phyloP scores from a whole-genome alignment of 2,888 invertebrate genomes.

The Clivina fossor region DNA sequence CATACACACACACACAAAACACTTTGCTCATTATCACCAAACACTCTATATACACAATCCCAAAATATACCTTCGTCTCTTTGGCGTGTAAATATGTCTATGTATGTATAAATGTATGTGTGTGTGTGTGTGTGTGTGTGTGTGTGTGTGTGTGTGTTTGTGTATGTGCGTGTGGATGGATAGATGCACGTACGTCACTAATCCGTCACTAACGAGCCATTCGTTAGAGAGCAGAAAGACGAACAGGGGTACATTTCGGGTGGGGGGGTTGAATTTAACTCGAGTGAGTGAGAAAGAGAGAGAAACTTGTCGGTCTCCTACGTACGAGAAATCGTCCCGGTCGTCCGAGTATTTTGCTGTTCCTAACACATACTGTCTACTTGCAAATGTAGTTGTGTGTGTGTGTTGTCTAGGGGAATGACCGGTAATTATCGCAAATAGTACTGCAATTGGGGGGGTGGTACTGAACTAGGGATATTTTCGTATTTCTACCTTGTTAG shows the following conservation, averaged over 20 bases:
- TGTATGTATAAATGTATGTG: neutral
- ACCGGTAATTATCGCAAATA: conserved; percentile 23
- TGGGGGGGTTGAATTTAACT: neutral
- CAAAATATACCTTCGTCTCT: neutral
- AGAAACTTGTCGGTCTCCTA: conserved; percentile 24
- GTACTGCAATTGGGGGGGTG: too few relatives aligned
- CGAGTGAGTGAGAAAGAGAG: conserved; percentile 10
- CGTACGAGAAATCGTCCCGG: conserved; percentile 18
- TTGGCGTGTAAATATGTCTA: neutral
- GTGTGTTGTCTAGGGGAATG: too few relatives aligned
- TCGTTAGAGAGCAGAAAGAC: too few relatives aligned
- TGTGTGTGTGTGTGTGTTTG: too few relatives aligned
- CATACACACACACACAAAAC: too few relatives aligned
- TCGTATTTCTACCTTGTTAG: too few relatives aligned
- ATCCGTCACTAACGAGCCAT: conserved; percentile 59
- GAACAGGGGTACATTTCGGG: too few relatives aligned
- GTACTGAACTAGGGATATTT: too few relatives aligned
- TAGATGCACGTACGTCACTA: conserved; percentile 55
- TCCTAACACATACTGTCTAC: neutral
- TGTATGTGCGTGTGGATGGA: neutral
- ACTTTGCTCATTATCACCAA: too few relatives aligned
- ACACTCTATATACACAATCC: too few relatives aligned
- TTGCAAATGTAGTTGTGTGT: too few relatives aligned
- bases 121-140: neutral
- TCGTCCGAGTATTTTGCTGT: neutral